phyloP scores from a whole-genome alignment of 35 echinoderm and acorn worm species.

The Acanthaster planci region DNA sequence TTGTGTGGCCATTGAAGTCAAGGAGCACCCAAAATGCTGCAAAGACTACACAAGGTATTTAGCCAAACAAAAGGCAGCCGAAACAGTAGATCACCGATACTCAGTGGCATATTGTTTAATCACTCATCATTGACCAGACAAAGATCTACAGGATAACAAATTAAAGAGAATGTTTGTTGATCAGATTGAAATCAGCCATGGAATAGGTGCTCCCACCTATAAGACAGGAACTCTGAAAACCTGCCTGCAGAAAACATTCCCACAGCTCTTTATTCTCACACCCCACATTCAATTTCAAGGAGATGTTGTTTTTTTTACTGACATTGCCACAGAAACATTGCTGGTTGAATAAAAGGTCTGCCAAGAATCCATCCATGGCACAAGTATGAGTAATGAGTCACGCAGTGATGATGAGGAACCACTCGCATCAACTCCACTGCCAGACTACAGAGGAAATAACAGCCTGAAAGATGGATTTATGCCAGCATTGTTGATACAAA shows the following conservation, averaged over 20 bases:
- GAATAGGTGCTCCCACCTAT: conserved; percentile 4
- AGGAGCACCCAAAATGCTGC: conserved; percentile 38
- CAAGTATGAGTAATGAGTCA: background rate
- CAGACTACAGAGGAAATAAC: background rate
- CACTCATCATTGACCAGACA: conserved; percentile 8
- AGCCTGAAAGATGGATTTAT: conserved; percentile 19
- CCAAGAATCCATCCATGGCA: background rate
- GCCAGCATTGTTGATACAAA: conserved; percentile 5
- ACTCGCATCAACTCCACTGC: background rate
- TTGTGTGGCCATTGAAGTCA: conserved; percentile 53
- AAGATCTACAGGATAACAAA: background rate
- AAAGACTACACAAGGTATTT: conserved; percentile 31
- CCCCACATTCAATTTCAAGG: conserved; percentile 23
- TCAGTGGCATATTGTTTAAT: background rate
- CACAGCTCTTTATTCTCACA: conserved; percentile 14
- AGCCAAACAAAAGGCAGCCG: background rate
- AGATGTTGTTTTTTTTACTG: conserved; percentile 26
- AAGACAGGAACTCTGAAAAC: conserved; percentile 7
- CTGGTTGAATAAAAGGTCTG: background rate
- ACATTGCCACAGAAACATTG: background rate
- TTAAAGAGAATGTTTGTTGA: conserved; percentile 1
- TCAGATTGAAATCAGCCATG: background rate
- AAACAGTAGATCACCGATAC: background rate
- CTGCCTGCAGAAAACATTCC: background rate
- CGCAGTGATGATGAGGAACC: background rate